Evolutionary conservation across 1,140 invertebrate genomes (phyloP), one percentile per base, ranked within the genome.

Genomic region (Amphibalanus amphitrite): DNA sequence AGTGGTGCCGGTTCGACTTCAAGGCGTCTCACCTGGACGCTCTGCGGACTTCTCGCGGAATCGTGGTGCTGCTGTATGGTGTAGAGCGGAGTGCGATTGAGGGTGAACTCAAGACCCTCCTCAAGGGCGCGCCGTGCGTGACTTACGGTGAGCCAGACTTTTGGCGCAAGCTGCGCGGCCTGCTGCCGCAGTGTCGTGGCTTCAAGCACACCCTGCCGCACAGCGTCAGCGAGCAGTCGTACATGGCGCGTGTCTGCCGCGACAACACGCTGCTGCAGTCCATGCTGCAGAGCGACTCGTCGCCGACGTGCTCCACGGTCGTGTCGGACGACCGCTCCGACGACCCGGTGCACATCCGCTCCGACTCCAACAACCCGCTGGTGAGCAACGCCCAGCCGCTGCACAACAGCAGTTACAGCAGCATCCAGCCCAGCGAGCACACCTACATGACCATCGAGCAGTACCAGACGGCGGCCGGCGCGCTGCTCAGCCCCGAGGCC

Each of bases 11-110:
- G 74, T 75, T 75, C 75, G 77, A 75, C 72, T 79, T 72, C 78
- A 78, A 76, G 77, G 78, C 75, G 79, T 82, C 74, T 77, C 77
- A 76, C 69, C 79, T 78, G 59, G 78, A 76, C 70, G 75, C 75
- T 25, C 70, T 76, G 70, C 8, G 65, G 28, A 28, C 65, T 1
- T 26, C 65, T 0, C 65, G 65, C 28, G 65, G n/a, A 1, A 28
- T 26, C 10, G 65, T 67, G 65, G 65, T 67, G 65, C 26, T 67
- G 15, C 28, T 67, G 65, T 67, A 67, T 26, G 65, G 65, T 25
- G n/a, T 67, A 1, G 28, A 28, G 8, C 65, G 65, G 1, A 10
- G 65, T 28, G n/a, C n/a, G 1, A 17, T 67, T 17, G 65, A 67
- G 28, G 65, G 28, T 17, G 65, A 67, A 13, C 65, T 67, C 10